Evolutionary conservation across 2,797 vertebrate species (phyloP), one percentile per base, ranked within the genome.

Genomic region (Amblyopsis hoosieri): DNA sequence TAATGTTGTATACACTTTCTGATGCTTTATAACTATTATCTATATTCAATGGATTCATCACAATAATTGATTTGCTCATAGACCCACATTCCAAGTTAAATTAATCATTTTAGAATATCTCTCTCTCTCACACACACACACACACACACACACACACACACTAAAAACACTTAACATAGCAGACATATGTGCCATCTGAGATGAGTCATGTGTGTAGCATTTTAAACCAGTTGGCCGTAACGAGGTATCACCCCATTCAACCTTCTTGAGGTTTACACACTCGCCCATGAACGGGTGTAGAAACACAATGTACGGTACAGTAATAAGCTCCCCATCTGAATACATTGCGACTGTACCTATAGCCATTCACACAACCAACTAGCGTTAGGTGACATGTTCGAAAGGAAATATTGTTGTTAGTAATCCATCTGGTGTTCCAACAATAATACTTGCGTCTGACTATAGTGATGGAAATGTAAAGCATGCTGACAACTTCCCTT

Each of bases 281-380:
- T 17, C 65, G 54, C 33, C 42, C 61, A 50, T 57, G 31, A 62
- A 82, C 72, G 79, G 74, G 75, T 83, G 78, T 66, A 67, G 78
- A 23, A 23, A 52, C 82, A 67, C 51, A 65, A 10, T n/a, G 54
- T 55, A 12, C 37, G n/a, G 23, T 23, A 23, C 23, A 23, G 23
- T 23, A 23, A 23, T 23, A 2, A n/a, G 13, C 53, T 54, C 53
- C 54, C 12, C 57, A 23, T 62, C 15, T 19, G 10, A 23, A 6
- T 62, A 23, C n/a, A 58, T 47, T 60, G 49, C 50, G 11, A 31
- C 13, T 11, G 52, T n/a, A 53, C 71, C 10, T 56, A 14, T 42
- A 65, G 55, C 14, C 1, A 14, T 5, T 12, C 7, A 33, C 33
- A n/a, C 54, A n/a, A 14, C 31, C 33, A 54, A 12, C 5, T 0